Evolutionary conservation across 2,113 vertebrate genomes (phyloP).

Genomic region (Prolemur simus): DNA sequence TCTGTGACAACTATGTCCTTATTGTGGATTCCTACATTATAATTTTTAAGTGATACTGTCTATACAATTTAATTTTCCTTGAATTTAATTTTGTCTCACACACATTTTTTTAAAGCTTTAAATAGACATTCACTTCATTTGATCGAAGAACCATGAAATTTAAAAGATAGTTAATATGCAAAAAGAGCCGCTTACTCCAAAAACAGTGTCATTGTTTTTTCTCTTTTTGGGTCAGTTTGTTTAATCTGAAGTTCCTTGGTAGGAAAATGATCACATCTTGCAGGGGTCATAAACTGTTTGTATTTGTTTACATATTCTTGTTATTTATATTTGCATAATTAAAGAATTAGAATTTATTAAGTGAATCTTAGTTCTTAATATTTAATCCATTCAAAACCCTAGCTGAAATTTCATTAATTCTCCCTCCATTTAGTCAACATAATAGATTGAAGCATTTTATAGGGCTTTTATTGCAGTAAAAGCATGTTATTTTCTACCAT

Average conservation of each 20-base stretch:
- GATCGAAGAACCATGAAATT: background rate
- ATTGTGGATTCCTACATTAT: background rate
- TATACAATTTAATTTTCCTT: background rate
- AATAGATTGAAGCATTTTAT: slow-evolving; percentile 41
- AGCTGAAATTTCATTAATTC: background rate
- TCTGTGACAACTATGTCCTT: background rate
- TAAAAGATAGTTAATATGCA: background rate
- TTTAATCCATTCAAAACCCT: slow-evolving; percentile 13
- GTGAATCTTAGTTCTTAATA: slow-evolving; percentile 7
- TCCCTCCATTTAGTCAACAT: slow-evolving; percentile 9
- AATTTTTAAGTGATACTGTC: background rate
- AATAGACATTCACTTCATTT: background rate
- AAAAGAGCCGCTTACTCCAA: background rate
- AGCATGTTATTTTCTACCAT: background rate
- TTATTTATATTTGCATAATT: background rate
- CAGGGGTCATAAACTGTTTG: background rate
- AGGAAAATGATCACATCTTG: background rate
- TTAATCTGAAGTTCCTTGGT: background rate
- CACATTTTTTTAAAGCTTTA: slow-evolving; percentile 31
- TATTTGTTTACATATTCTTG: slow-evolving; percentile 15
- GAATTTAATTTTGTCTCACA: slow-evolving; percentile 29
- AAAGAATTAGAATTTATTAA: slow-evolving; percentile 5
- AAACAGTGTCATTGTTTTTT: background rate
- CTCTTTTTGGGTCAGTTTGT: background rate
- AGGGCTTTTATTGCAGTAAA: background rate